phyloP scores from a whole-genome alignment of 2,888 invertebrate species.

The Idaea dimidiata region DNA sequence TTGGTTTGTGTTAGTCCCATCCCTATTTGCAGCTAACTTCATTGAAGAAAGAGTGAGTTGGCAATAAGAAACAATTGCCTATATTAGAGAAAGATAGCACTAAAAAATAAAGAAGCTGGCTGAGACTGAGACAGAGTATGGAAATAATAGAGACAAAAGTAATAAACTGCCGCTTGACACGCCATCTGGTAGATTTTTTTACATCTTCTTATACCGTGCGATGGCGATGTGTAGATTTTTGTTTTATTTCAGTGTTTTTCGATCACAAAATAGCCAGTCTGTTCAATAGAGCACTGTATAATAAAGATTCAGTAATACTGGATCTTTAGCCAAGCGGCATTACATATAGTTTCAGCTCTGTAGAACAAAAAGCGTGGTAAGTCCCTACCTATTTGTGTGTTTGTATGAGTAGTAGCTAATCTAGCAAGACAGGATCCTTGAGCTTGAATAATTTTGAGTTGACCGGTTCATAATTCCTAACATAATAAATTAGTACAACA shows the following conservation, averaged over 20 bases:
- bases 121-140: slow-evolving; percentile 5
- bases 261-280: slow-evolving; percentile 31
- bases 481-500: slow-evolving; percentile 43
- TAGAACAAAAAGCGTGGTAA: slow-evolving; percentile 57
- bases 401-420: slow-evolving; percentile 49
- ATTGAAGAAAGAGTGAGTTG: not conserved
- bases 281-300: slow-evolving; percentile 6
- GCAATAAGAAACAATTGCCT: not conserved
- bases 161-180: slow-evolving; percentile 14
- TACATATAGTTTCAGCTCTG: slow-evolving; percentile 5
- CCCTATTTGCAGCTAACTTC: not conserved
- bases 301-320: not conserved
- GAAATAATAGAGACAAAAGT: slow-evolving; percentile 11
- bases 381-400: slow-evolving; percentile 60
- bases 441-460: slow-evolving; percentile 40
- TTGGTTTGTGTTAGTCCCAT: not conserved
- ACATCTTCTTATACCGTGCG: slow-evolving; percentile 34
- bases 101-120: not conserved
- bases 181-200: slow-evolving; percentile 33
- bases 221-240: slow-evolving; percentile 66
- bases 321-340: not conserved
- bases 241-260: slow-evolving; percentile 52
- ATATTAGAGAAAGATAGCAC: slow-evolving; percentile 14
- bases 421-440: not conserved
- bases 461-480: slow-evolving; percentile 61